phyloP scores from a whole-genome alignment of 2,113 vertebrate species.

The Tetrax tetrax region DNA sequence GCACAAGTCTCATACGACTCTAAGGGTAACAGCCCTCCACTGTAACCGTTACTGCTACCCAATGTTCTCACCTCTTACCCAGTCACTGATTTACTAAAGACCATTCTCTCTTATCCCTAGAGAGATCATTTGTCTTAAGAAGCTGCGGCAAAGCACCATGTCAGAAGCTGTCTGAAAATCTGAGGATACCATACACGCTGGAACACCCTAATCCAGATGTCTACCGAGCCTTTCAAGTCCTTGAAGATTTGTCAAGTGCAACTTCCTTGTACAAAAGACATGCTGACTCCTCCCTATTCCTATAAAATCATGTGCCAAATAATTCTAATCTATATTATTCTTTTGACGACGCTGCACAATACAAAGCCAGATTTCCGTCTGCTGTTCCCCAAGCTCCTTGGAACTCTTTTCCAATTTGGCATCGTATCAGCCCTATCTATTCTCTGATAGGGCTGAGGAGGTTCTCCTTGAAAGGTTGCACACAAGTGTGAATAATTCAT shows the following conservation, averaged over 20 bases:
- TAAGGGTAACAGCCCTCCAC: not conserved
- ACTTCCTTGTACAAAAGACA: not conserved
- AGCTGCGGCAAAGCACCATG: not conserved
- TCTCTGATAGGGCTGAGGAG: not conserved
- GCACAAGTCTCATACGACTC: not conserved
- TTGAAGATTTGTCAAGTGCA: not conserved
- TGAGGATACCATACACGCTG: not conserved
- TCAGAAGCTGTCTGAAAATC: not conserved
- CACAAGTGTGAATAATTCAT: not conserved
- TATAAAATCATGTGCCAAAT: not conserved
- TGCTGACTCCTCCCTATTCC: not conserved
- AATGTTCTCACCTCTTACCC: not conserved
- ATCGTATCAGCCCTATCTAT: not conserved
- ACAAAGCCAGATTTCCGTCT: not conserved
- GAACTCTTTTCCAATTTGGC: not conserved
- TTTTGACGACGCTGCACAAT: not conserved
- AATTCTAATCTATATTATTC: not conserved
- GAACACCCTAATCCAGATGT: not conserved
- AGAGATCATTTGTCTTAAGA: not conserved
- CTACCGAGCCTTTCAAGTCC: not conserved
- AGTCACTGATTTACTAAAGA: not conserved
- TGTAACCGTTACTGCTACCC: not conserved
- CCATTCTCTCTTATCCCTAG: not conserved
- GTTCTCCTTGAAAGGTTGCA: not conserved
- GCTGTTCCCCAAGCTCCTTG: not conserved